phyloP scores from a whole-genome alignment of 2,888 invertebrate genomes.

The Dexiosoma caninum region DNA sequence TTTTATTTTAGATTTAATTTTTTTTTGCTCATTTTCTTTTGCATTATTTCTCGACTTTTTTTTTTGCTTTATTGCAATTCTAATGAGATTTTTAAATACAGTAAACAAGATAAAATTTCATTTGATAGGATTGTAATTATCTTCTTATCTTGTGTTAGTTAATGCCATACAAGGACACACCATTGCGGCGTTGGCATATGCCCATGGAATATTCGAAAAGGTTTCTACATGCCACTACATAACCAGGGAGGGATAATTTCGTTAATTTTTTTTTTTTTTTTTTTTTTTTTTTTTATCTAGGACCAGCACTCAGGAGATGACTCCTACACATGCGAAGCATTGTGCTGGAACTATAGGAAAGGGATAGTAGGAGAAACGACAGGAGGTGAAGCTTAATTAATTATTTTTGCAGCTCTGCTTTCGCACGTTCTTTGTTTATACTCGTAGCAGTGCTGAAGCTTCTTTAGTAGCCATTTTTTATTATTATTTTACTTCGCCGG shows the following conservation, averaged over 20 bases:
- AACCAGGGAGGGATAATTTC: background rate
- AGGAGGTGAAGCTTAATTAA: no score
- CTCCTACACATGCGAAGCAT: no score
- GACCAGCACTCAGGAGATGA: no score
- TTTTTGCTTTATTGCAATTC: slow-evolving; percentile 60
- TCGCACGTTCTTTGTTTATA: no score
- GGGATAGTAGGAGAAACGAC: no score
- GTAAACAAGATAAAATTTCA: slow-evolving; percentile 43
- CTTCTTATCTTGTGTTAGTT: slow-evolving; percentile 8
- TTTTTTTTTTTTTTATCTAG: no score
- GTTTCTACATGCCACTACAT: background rate
- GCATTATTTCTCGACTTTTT: background rate
- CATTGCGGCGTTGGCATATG: slow-evolving; percentile 33
- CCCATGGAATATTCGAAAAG: slow-evolving; percentile 29
- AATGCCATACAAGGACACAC: slow-evolving; percentile 36
- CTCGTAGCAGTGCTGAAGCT: no score
- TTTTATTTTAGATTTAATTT: slow-evolving; percentile 44
- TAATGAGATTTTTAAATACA: slow-evolving; percentile 52
- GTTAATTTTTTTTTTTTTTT: no score
- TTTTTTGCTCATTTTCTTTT: background rate
- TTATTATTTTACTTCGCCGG: no score
- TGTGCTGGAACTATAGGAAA: no score
- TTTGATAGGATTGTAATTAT: slow-evolving; percentile 59
- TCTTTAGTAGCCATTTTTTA: no score
- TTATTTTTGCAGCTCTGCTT: no score